These are phyloP conservation scores for Emydocephalus ijimae DNA, from an alignment of 2,113 vertebrate species.

Conservation along the genomic window DNA sequence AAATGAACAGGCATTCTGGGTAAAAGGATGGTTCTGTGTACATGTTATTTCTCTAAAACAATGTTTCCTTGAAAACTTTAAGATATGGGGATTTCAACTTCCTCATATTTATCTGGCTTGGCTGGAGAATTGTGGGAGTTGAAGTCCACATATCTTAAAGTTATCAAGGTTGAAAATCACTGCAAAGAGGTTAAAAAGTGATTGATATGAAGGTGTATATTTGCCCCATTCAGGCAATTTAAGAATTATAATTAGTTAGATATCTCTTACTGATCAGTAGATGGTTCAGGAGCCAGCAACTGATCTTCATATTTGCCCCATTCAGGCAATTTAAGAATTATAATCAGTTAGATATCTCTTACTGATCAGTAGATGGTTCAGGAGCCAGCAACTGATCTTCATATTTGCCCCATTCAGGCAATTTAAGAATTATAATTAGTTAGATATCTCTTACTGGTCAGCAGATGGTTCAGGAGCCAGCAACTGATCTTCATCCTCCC, in stretches of 20 bases:
- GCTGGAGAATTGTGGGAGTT: background rate
- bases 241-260: too few relatives aligned
- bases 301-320: constrained; percentile 74
- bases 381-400: constrained; percentile 80
- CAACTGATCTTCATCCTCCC: constrained; percentile 88
- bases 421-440: too few relatives aligned
- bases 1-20: background rate
- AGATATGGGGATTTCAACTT: background rate
- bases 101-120: background rate
- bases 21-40: background rate
- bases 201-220: too few relatives aligned
- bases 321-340: background rate
- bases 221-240: background rate
- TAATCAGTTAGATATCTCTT: constrained; percentile 47
- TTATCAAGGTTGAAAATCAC: background rate
- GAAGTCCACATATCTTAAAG: background rate
- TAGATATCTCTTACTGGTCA: constrained; percentile 80
- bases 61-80: background rate
- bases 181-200: background rate
- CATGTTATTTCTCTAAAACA: background rate
- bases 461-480: constrained; percentile 76
- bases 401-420: background rate
- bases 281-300: constrained; percentile 78
- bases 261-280: constrained; percentile 83
- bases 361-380: constrained; percentile 84